These are phyloP conservation scores for Tenthredo livida DNA, from an alignment of 2,888 invertebrate genomes.

Conservation along the genomic window DNA sequence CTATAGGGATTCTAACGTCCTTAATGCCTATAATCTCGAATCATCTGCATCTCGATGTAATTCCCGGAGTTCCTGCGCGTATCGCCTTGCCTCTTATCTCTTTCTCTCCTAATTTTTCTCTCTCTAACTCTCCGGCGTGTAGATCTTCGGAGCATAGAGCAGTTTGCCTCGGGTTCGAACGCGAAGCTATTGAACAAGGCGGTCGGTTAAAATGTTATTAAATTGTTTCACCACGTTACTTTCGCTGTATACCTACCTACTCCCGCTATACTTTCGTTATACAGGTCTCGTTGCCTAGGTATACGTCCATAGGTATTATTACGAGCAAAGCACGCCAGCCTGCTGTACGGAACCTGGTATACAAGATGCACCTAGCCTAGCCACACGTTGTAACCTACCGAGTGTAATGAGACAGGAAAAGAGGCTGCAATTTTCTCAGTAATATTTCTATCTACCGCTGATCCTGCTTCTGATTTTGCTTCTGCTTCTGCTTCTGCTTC, in stretches of 20 bases:
- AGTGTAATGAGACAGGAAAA: conserved; percentile 44
- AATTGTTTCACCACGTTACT: conserved; percentile 66
- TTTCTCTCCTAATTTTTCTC: conserved; percentile 6
- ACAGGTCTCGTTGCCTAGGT: conserved; percentile 14
- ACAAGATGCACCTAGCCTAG: conserved; percentile 1
- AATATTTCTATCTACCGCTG: conserved; percentile 36
- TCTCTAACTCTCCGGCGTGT: conserved; percentile 42
- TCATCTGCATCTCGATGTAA: conserved; percentile 70
- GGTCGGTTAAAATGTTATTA: conserved; percentile 63
- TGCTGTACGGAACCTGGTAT: neutral
- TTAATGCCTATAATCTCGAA: conserved; percentile 76
- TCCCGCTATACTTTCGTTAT: conserved; percentile 28
- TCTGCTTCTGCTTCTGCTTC: conserved; percentile 1
- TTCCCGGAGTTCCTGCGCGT: conserved; percentile 39
- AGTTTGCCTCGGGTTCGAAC: conserved; percentile 50
- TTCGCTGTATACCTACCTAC: conserved; percentile 51
- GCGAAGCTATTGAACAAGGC: conserved; percentile 37
- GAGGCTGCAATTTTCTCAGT: conserved; percentile 41
- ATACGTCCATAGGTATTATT: conserved; percentile 7
- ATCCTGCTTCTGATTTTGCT: conserved; percentile 29
- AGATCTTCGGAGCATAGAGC: conserved; percentile 44
- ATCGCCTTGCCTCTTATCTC: conserved; percentile 28
- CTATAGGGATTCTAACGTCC: conserved; percentile 68
- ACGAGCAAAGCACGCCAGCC: conserved; percentile 33
- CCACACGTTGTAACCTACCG: conserved; percentile 36